Percentiles rank a stretch among this genome's conserved stretches.
phyloP scores from a whole-genome alignment of 2,797 vertebrate genomes.

The Molossus alvarezi region DNA sequence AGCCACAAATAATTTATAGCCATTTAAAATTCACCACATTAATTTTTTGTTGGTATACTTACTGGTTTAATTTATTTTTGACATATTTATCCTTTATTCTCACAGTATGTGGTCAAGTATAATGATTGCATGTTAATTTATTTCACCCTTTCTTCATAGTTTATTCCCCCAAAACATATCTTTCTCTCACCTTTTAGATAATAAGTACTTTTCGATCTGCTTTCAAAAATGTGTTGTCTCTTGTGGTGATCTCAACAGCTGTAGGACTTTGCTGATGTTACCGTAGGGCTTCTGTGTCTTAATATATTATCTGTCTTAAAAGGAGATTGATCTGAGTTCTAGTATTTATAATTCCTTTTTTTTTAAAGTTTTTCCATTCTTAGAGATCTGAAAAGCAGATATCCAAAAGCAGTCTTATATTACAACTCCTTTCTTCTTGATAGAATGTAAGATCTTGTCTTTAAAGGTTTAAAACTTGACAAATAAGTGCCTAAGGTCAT shows the following conservation, averaged over 20 bases:
- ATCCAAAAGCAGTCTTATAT: conserved; percentile 74
- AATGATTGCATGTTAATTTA: conserved; percentile 45
- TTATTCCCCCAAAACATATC: conserved; percentile 62
- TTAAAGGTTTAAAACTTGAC: conserved; percentile 79
- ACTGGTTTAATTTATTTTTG: conserved; percentile 59
- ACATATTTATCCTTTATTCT: conserved; percentile 59
- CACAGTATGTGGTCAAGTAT: not conserved
- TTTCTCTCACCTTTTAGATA: conserved; percentile 43
- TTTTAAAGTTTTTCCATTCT: conserved; percentile 75
- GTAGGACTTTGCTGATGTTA: conserved; percentile 25
- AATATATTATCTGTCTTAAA: conserved; percentile 68
- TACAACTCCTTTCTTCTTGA: conserved; percentile 74
- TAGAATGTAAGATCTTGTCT: conserved; percentile 79
- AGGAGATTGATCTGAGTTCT: conserved; percentile 68
- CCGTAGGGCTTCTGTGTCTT: conserved; percentile 41
- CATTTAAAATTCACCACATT: not conserved
- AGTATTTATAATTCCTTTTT: conserved; percentile 67
- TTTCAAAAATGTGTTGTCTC: conserved; percentile 53
- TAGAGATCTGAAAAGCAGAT: conserved; percentile 77
- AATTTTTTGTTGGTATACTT: not conserved
- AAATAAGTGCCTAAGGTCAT: conserved; percentile 74
- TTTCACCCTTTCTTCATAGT: conserved; percentile 56
- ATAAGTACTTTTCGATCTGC: conserved; percentile 16
- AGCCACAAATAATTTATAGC: not conserved
- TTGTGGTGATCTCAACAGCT: conserved; percentile 45